Percentiles rank a stretch among this genome's conserved stretches.
Evolutionary conservation across 2,888 invertebrate species (phyloP).

Genomic region (Camponotus fellah): DNA sequence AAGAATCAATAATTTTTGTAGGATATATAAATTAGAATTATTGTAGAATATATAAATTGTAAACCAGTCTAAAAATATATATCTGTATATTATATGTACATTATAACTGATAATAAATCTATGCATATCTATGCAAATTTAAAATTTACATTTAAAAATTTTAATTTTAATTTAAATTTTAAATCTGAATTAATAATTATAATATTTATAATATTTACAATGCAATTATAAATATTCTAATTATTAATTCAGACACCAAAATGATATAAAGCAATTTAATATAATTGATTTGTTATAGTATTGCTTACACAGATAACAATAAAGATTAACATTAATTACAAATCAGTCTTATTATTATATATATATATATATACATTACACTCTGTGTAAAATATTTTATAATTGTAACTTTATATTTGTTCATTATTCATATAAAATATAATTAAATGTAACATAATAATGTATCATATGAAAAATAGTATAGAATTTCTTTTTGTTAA

Average conservation of each 20-base stretch:
- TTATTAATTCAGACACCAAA: constrained; percentile 3
- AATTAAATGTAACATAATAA: neutral
- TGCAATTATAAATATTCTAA: neutral
- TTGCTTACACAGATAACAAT: neutral
- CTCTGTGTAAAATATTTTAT: neutral
- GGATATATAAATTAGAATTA: too few relatives aligned
- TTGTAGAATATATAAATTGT: too few relatives aligned
- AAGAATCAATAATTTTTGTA: too few relatives aligned
- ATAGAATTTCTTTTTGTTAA: neutral
- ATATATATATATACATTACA: constrained; percentile 6
- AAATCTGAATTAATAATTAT: too few relatives aligned
- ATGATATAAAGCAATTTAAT: neutral
- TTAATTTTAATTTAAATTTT: too few relatives aligned
- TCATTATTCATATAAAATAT: neutral
- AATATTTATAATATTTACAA: neutral
- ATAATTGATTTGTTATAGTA: constrained; percentile 8
- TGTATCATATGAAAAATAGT: constrained; percentile 19
- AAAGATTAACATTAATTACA: constrained; percentile 12
- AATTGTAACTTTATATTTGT: constrained; percentile 15
- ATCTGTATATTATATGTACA: too few relatives aligned
- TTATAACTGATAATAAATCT: neutral
- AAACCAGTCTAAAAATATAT: too few relatives aligned
- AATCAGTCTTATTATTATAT: constrained; percentile 22
- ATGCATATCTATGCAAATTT: neutral
- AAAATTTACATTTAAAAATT: too few relatives aligned